These are phyloP conservation scores for Dromius quadrimaculatus DNA, from an alignment of 2,888 invertebrate species.

Conservation along the genomic window DNA sequence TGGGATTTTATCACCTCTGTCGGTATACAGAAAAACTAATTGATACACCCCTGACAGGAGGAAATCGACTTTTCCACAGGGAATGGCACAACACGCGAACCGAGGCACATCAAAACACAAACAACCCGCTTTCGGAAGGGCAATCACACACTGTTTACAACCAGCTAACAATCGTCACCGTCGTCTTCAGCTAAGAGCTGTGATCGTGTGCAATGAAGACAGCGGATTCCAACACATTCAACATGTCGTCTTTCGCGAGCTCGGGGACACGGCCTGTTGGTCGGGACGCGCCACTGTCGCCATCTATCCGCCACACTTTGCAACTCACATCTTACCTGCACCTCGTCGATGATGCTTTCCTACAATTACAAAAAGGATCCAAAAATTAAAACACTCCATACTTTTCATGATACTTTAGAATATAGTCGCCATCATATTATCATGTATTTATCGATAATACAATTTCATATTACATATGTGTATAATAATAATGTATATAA, in stretches of 20 bases:
- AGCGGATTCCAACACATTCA: constrained; percentile 64
- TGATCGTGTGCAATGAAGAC: constrained; percentile 59
- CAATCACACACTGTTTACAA: constrained; percentile 54
- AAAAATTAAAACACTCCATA: constrained; percentile 19
- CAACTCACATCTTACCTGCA: neutral
- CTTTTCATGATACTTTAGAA: constrained; percentile 45
- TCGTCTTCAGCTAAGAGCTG: constrained; percentile 44
- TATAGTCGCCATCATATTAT: constrained; percentile 49
- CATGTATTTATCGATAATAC: constrained; percentile 49
- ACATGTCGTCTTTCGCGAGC: constrained; percentile 61
- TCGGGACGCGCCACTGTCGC: constrained; percentile 39
- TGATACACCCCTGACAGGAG: constrained; percentile 64
- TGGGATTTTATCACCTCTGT: constrained; percentile 63
- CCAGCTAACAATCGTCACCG: constrained; percentile 59
- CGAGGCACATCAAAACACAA: constrained; percentile 50
- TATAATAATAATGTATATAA: constrained; percentile 46
- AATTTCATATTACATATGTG: constrained; percentile 42
- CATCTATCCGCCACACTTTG: constrained; percentile 7
- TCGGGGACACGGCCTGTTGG: constrained; percentile 52
- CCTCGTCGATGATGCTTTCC: constrained; percentile 13
- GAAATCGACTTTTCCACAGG: constrained; percentile 61
- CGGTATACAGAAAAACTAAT: constrained; percentile 66
- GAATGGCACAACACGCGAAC: constrained; percentile 48
- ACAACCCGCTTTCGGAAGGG: constrained; percentile 49
- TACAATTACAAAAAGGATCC: neutral